Percentiles rank a stretch among this genome's conserved stretches.
phyloP scores from a whole-genome alignment of 1,140 invertebrate genomes.

The Carcinoscorpius rotundicauda region DNA sequence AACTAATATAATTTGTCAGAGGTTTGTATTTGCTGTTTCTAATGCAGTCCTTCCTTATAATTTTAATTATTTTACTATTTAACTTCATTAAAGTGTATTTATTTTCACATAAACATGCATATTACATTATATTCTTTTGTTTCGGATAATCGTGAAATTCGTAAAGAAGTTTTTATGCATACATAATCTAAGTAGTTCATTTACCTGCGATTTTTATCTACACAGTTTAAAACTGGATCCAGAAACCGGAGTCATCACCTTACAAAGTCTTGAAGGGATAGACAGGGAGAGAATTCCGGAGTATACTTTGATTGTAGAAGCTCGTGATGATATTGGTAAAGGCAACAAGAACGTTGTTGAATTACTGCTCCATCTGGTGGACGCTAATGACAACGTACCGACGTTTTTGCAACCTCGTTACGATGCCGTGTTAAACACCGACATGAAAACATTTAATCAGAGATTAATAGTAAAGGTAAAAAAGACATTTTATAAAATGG shows the following conservation, averaged over 20 bases:
- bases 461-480: constrained; percentile 27
- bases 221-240: constrained; percentile 63
- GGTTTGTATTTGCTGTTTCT: no score
- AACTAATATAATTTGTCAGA: no score
- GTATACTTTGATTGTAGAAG: constrained; percentile 65
- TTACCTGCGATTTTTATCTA: constrained; percentile 24
- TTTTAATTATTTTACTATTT: no score
- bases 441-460: constrained; percentile 38
- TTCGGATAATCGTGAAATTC: no score
- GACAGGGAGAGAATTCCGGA: constrained; percentile 60
- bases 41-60: no score
- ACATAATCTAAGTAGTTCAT: background rate
- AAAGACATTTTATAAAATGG: no score
- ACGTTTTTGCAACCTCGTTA: constrained; percentile 64
- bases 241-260: constrained; percentile 63
- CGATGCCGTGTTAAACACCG: constrained; percentile 62
- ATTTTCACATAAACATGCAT: no score
- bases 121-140: no score
- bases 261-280: constrained; percentile 52
- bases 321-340: constrained; percentile 65
- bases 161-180: background rate
- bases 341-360: constrained; percentile 38
- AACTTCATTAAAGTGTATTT: no score
- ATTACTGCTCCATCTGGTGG: constrained; percentile 22
- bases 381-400: constrained; percentile 65